phyloP scores from a whole-genome alignment of 2,113 vertebrate genomes.

The Numida meleagris region DNA sequence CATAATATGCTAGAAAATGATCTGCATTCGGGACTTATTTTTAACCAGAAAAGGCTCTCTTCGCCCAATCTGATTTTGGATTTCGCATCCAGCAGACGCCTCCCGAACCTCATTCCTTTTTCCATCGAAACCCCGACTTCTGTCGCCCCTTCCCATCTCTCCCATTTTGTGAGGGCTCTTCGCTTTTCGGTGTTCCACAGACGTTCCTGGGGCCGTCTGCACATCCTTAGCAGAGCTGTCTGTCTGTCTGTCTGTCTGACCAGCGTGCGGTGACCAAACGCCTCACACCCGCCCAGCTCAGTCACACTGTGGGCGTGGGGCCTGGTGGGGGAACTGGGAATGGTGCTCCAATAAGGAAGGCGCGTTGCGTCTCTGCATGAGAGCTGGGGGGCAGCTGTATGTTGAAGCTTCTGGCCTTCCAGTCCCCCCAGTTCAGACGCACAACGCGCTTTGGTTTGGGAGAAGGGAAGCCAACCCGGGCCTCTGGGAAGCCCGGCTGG shows the following conservation, averaged over 20 bases:
- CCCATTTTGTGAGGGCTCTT: neutral
- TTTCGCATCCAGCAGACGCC: neutral
- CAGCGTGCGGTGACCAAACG: rapidly evolving
- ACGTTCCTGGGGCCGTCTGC: neutral
- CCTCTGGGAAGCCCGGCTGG: rapidly evolving
- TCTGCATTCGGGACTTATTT: conserved; percentile 42
- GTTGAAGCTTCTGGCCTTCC: neutral
- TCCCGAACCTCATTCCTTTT: neutral
- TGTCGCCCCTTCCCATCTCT: neutral
- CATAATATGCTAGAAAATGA: conserved; percentile 44
- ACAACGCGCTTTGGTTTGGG: neutral
- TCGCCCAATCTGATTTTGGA: neutral
- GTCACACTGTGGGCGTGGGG: neutral
- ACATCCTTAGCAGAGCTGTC: rapidly evolving
- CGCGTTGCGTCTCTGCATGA: neutral
- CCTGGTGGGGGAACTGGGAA: neutral
- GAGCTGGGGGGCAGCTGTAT: neutral
- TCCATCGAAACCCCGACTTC: neutral
- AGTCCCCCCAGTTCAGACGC: rapidly evolving
- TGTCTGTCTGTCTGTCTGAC: neutral
- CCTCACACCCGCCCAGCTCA: neutral
- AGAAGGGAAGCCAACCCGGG: neutral
- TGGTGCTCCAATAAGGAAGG: neutral
- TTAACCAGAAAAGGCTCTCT: conserved; percentile 35
- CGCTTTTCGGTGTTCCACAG: neutral